phyloP scores from a whole-genome alignment of 2,113 vertebrate genomes.

The Mastomys coucha region DNA sequence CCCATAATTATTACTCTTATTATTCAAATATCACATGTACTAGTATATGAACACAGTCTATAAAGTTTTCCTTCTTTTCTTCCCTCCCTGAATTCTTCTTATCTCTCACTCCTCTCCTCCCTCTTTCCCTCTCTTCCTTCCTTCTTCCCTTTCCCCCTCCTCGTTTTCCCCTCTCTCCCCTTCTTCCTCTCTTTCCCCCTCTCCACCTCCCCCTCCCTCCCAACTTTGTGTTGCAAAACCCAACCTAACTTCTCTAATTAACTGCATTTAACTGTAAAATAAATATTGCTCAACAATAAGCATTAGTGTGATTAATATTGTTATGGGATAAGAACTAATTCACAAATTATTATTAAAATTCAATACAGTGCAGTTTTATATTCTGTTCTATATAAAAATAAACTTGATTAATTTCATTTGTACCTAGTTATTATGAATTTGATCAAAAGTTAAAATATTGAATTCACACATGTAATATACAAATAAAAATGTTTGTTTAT shows the following conservation, averaged over 20 bases:
- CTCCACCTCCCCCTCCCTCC: too few species aligned
- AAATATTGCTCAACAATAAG: background rate
- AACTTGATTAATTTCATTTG: background rate
- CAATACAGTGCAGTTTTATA: background rate
- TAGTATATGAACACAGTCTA: background rate
- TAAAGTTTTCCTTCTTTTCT: too few species aligned
- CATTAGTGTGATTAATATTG: background rate
- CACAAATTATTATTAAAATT: background rate
- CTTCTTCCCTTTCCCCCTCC: too few species aligned
- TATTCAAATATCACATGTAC: background rate
- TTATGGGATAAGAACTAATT: background rate
- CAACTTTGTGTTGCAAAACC: background rate
- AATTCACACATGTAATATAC: background rate
- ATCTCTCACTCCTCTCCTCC: background rate
- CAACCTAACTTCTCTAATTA: background rate
- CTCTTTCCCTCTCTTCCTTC: background rate
- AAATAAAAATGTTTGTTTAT: background rate
- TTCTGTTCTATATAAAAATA: background rate
- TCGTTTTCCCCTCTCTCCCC: too few species aligned
- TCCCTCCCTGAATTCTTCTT: too few species aligned
- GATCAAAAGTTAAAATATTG: background rate
- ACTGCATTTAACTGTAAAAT: background rate
- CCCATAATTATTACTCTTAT: background rate
- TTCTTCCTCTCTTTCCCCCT: too few species aligned
- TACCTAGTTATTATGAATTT: background rate